Evolutionary conservation across 2,888 invertebrate species (phyloP).

Genomic region (Netelia virgata): DNA sequence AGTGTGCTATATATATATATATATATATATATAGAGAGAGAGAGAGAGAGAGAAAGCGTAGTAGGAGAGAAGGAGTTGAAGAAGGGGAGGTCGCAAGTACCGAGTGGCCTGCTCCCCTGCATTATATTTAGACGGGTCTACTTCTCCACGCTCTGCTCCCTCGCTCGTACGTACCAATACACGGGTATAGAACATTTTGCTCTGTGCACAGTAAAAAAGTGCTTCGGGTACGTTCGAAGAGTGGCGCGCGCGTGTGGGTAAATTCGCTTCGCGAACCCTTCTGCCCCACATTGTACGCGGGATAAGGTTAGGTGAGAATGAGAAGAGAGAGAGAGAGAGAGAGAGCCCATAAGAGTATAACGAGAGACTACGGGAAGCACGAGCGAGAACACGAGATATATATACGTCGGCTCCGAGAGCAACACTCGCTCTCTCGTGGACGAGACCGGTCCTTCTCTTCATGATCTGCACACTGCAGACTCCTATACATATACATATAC

Average conservation of each 20-base stretch:
- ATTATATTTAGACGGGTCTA: constrained; percentile 66
- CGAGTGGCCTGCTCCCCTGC: constrained; percentile 65
- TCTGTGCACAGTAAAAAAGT: constrained; percentile 31
- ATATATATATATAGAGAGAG: constrained; percentile 22
- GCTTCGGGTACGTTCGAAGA: constrained; percentile 34
- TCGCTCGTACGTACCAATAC: constrained; percentile 41
- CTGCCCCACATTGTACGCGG: constrained; percentile 68
- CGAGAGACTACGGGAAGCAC: constrained; percentile 54
- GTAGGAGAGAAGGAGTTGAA: constrained; percentile 28
- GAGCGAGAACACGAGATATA: constrained; percentile 64
- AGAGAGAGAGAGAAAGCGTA: background rate
- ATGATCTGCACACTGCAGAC: constrained; percentile 43
- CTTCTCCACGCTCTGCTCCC: constrained; percentile 27
- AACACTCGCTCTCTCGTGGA: constrained; percentile 67
- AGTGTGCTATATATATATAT: constrained; percentile 2
- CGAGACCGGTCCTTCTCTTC: constrained; percentile 62
- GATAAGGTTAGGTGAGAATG: constrained; percentile 27
- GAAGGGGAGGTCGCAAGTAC: constrained; percentile 48
- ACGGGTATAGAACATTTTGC: constrained; percentile 37
- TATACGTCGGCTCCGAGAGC: constrained; percentile 51
- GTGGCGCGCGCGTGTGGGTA: constrained; percentile 45
- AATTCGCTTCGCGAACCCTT: constrained; percentile 70
- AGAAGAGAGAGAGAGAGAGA: constrained; percentile 46
- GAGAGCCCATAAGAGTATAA: constrained; percentile 40
- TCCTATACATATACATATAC: constrained; percentile 10